Conservation (phyloP, 2,797 vertebrate species). For the Epinephelus coioides region DNA sequence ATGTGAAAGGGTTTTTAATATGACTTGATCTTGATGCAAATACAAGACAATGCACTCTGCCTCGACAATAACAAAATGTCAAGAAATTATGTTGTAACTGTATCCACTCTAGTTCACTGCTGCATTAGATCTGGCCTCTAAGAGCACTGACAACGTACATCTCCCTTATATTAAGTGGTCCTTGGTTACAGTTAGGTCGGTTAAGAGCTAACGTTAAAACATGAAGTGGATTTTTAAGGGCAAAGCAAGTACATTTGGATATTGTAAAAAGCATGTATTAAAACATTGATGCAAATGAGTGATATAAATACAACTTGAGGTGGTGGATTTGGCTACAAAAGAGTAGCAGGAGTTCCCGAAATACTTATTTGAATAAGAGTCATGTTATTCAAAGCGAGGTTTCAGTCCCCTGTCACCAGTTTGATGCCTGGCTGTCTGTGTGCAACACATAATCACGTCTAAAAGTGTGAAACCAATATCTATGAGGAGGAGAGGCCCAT, state of each 20-base stretch:
- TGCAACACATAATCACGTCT: constrained; percentile 46
- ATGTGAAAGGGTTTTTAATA: not conserved
- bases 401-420: constrained; percentile 24
- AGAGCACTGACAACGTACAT: not conserved
- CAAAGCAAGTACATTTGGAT: not conserved
- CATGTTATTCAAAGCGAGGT: not conserved
- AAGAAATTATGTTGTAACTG: constrained; percentile 26
- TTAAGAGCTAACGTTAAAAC: not conserved
- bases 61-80: constrained; percentile 17
- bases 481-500: constrained; percentile 12
- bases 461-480: constrained; percentile 59
- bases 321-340: not conserved
- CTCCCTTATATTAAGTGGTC: not conserved
- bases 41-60: constrained; percentile 3
- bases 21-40: not conserved
- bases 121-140: constrained; percentile 12
- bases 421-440: constrained; percentile 37
- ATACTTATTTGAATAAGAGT: constrained; percentile 43
- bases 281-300: not conserved
- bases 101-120: constrained; percentile 17
- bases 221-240: not conserved
- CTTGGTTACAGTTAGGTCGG: not conserved
- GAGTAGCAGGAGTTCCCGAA: not conserved
- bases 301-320: not conserved
- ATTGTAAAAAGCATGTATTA: not conserved